A percentile compares a stretch with the other conserved stretches of the same genome.
Conservation (phyloP, 2,888 invertebrate genomes). For the Cheilosia variabilis region DNA sequence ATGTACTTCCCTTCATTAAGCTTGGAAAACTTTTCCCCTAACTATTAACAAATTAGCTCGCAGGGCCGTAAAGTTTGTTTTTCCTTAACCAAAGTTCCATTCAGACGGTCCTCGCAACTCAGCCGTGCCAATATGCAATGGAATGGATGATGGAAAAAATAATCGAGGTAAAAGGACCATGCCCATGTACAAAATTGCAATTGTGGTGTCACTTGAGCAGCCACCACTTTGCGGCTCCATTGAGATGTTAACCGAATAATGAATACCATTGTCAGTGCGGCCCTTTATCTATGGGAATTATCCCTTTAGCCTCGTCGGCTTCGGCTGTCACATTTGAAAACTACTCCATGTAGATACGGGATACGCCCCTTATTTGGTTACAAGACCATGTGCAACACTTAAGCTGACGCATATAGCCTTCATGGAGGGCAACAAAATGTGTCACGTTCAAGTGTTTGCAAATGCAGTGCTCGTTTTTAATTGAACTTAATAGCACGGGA, state of each 20-base stretch:
- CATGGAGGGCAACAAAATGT: conserved; percentile 15
- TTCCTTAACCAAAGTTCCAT: too few relatives aligned
- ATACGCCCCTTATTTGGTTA: neutral
- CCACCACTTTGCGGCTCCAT: neutral
- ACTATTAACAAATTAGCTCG: conserved; percentile 15
- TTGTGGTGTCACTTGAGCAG: neutral
- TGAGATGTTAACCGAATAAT: neutral
- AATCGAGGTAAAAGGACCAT: neutral
- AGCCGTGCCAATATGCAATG: neutral
- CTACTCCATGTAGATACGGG: neutral
- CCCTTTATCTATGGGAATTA: neutral
- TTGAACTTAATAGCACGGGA: conserved; percentile 30
- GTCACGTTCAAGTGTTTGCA: conserved; percentile 48
- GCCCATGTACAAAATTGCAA: neutral
- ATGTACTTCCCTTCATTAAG: neutral
- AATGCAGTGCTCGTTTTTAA: conserved; percentile 37
- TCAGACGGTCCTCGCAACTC: neutral
- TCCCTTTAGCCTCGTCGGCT: neutral
- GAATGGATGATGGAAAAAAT: neutral
- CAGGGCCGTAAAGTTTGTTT: neutral
- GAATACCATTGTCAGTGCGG: neutral
- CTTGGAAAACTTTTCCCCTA: neutral
- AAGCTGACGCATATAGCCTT: conserved; percentile 10
- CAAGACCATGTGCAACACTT: neutral
- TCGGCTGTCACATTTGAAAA: conserved; percentile 12